These are phyloP conservation scores for Xenopus laevis DNA, from an alignment of 2,113 vertebrate genomes.

Conservation along the genomic window DNA sequence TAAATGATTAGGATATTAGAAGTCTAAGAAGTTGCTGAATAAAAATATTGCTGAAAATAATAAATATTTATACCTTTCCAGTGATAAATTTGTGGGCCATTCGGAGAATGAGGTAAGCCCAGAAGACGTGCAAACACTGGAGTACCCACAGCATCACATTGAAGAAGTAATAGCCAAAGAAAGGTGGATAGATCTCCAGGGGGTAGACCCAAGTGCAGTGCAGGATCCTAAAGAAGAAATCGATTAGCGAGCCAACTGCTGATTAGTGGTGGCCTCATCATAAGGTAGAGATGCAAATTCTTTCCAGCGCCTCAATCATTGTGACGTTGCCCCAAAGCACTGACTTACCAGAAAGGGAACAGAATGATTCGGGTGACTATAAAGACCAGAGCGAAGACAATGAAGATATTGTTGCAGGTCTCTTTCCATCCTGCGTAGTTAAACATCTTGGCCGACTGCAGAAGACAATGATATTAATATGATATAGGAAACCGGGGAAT, in stretches of 20 bases:
- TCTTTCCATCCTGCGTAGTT: slow-evolving; percentile 94
- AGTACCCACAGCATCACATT: slow-evolving; percentile 82
- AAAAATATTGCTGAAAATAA: too few species aligned
- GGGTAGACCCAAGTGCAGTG: slow-evolving; percentile 87
- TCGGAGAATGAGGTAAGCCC: slow-evolving; percentile 88
- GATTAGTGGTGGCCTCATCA: background rate
- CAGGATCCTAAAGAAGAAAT: slow-evolving; percentile 73
- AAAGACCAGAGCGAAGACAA: slow-evolving; percentile 84
- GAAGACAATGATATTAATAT: background rate
- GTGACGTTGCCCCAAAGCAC: too few species aligned
- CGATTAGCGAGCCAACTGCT: rapidly evolving
- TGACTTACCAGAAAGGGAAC: slow-evolving; percentile 85
- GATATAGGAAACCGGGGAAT: too few species aligned
- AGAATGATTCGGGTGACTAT: slow-evolving; percentile 86
- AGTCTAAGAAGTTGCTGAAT: too few species aligned
- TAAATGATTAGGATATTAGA: too few species aligned
- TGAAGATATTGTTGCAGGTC: slow-evolving; percentile 90
- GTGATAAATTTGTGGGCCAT: slow-evolving; percentile 90
- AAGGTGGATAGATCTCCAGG: slow-evolving; percentile 77
- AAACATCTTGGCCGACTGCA: slow-evolving; percentile 94
- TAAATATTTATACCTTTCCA: slow-evolving; percentile 66
- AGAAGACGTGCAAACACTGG: slow-evolving; percentile 88
- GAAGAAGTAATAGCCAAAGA: slow-evolving; percentile 96
- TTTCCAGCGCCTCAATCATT: too few species aligned
- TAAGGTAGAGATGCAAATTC: background rate